Evolutionary conservation across 2,888 invertebrate species (phyloP), one percentile per base, ranked within the genome.

Genomic region (Agrilus cyanescens): DNA sequence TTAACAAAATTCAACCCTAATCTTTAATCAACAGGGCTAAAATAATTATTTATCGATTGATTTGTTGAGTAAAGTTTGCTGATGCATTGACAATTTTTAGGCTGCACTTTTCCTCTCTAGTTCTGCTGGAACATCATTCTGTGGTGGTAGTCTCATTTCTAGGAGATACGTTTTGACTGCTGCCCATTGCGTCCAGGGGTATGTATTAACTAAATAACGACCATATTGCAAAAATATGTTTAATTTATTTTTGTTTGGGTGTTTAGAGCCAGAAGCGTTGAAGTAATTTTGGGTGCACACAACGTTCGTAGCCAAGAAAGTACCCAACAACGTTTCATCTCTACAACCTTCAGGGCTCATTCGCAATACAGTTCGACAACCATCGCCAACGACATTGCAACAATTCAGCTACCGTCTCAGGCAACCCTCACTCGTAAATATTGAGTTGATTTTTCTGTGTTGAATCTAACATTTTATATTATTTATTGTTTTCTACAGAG

Each of bases 301-400:
- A 57, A 59, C 47, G 47, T 62, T 37, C 47, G 46, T 12, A 49
- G 54, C 33, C 38, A 41, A 3, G 65, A 66, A 53, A 39, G 37
- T 1, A 56, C 57, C 3, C 62, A 61, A 50, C 36, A 47, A 16
- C 41, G 47, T 10, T 20, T 46, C n/a, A 43, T 33, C 30, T 40
- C 46, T n/a, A 47, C 47, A 2, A 45, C 50, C n/a, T 48, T 49
- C 42, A 43, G 14, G 12, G 38, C 44, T 29, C 54, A 54, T 37
- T 39, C 45, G 30, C 37, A 45, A 6, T 54, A 49, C 45, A 34
- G 10, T 34, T 14, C 13, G 3, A 14, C 12, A 13, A 40, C 4
- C 2, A 14, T 34, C 7, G 10, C 45, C 7, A 65, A 72, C 48
- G 71, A 72, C 45, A 62, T 72, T 40, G 70, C 71, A 2, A 41